Percentiles rank a stretch among this genome's conserved stretches.
Conservation (phyloP, 2,888 invertebrate species). For the Megalurothrips usitatus region DNA sequence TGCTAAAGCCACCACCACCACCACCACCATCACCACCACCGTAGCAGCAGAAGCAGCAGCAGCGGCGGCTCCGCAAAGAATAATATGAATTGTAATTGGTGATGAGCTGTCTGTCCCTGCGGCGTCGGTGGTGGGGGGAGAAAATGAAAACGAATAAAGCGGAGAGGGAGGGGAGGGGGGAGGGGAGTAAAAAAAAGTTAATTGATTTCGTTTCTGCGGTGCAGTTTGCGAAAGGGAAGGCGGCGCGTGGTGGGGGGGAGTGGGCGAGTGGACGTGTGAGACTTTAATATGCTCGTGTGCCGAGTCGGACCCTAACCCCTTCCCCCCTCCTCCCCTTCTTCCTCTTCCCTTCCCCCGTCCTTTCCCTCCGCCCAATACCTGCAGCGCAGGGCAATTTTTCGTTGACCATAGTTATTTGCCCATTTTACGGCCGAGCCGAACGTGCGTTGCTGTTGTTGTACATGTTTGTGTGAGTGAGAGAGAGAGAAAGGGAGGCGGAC, state of each 20-base stretch:
- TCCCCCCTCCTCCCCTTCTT: too few species aligned
- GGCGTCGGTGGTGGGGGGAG: neutral
- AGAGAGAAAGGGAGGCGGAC: too few species aligned
- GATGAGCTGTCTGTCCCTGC: neutral
- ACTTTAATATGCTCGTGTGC: slow-evolving; percentile 13
- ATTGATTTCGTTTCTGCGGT: neutral
- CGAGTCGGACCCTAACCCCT: too few species aligned
- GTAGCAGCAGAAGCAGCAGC: too few species aligned
- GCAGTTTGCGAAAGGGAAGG: neutral
- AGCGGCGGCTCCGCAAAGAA: neutral
- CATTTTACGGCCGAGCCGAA: neutral
- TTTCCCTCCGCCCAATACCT: neutral
- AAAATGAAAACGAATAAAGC: neutral
- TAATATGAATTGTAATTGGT: neutral
- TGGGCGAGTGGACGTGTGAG: neutral
- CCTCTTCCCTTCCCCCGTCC: neutral
- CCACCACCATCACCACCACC: too few species aligned
- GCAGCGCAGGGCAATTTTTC: too few species aligned
- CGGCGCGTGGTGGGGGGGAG: neutral
- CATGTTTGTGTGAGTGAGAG: too few species aligned
- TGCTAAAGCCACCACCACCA: too few species aligned
- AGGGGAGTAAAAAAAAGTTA: slow-evolving; percentile 5
- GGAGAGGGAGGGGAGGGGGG: neutral
- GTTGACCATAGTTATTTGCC: slow-evolving; percentile 6
- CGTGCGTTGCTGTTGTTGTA: too few species aligned